Conservation (phyloP, 2,113 vertebrate genomes). For the Hepsetus odoe region DNA sequence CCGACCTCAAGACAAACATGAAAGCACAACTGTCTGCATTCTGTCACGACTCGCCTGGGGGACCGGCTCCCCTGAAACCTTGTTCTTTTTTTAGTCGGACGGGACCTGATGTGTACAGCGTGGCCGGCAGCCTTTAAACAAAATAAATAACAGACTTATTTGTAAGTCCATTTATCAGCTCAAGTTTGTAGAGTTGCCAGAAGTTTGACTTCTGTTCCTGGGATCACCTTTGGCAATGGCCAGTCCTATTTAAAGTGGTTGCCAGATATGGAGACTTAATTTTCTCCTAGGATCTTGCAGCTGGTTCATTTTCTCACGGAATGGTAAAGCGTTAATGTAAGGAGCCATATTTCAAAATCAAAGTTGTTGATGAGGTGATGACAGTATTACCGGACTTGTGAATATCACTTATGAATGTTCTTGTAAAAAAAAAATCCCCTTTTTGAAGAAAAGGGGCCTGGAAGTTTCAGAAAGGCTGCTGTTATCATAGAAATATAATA, state of each 20-base stretch:
- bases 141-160: neutral
- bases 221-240: neutral
- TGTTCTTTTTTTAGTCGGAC: conserved; percentile 14
- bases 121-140: neutral
- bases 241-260: neutral
- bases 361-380: conserved; percentile 13
- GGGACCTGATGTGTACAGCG: neutral
- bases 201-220: neutral
- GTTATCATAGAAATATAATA: conserved; percentile 51
- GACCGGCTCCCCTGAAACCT: neutral
- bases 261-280: no score
- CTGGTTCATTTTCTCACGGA: neutral
- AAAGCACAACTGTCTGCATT: conserved; percentile 31
- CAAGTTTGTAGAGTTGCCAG: neutral
- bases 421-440: conserved; percentile 3
- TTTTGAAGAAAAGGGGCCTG: neutral
- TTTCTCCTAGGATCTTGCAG: neutral
- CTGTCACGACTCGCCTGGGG: conserved; percentile 3
- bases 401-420: conserved; percentile 16
- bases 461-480: conserved; percentile 36
- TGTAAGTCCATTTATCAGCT: neutral
- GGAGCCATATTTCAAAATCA: conserved; percentile 30
- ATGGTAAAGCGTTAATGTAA: conserved; percentile 26
- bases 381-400: conserved; percentile 24
- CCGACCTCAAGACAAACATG: conserved; percentile 10